Evolutionary conservation across 1,140 invertebrate species (phyloP), one percentile per base, ranked within the genome.

Genomic region (Pogonomyrmex californicus): DNA sequence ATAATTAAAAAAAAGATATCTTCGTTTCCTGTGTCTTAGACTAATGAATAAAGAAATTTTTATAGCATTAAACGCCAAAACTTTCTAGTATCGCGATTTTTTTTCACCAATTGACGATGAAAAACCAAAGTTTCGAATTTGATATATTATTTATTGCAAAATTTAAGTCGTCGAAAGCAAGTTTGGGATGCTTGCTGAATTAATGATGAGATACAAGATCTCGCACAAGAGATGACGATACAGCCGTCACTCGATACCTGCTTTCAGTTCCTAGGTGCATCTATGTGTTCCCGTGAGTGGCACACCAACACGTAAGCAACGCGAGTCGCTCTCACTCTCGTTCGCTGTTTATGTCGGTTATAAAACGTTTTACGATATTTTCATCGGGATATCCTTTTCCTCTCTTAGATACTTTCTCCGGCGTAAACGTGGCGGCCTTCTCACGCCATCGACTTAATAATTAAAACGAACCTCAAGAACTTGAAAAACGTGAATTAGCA

Each of bases 311-410:
- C 90, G 85, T 82, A 76, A 14, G 77, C 85, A 86, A 44, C 44
- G 17, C 54, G 30, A 33, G 68, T 73, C 73, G 79, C 85, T 88
- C 89, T 87, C 87, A 85, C 79, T 90, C 76, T 88, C 87, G 71
- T 86, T 87, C 83, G 75, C 86, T 81, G 83, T 92, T 91, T 92
- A 92, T 90, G 86, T 49, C 66, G 41, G 87, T 91, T 89, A 88
- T 91, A 91, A 91, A 92, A 91, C 73, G 77, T 73, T 92, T 92
- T 91, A 92, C 77, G 91, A 89, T 79, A 83, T 91, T 92, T 92
- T 88, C 86, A 71, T 83, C 86, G 44, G 54, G 44, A 86, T 88
- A 86, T 87, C 79, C 77, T 91, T 88, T 89, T 87, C 85, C 88
- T 56, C 51, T 44, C 44, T 36, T 23, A n/a, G 77, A 89, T 87